Conservation (phyloP, 2,888 invertebrate species). For the Lycophotia porphyrea region DNA sequence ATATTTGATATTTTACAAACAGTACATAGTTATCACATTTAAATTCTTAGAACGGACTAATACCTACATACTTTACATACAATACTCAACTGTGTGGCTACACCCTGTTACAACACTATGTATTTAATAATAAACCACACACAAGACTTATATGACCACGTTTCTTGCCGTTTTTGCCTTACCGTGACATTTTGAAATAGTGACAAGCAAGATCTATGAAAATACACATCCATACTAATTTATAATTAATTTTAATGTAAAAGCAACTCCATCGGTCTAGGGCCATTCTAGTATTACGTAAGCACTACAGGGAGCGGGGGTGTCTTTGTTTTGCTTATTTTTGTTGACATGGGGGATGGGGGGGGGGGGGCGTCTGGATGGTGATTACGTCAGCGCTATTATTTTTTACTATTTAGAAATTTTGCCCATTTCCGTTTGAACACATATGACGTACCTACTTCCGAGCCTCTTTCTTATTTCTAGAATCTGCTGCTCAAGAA, state of each 20-base stretch:
- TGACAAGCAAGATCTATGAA: background rate
- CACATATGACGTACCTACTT: no score
- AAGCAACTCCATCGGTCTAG: background rate
- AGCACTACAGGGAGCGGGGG: no score
- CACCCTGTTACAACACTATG: background rate
- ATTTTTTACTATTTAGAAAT: no score
- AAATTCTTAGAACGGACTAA: background rate
- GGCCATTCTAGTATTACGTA: no score
- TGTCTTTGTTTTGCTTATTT: no score
- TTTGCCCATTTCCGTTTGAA: no score
- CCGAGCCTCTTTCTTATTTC: no score
- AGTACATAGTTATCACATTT: background rate
- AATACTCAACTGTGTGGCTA: background rate
- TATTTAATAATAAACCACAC: slow-evolving; percentile 4
- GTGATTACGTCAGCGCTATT: no score
- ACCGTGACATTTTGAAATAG: slow-evolving; percentile 2
- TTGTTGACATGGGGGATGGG: no score
- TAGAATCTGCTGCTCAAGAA: no score
- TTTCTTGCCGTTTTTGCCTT: slow-evolving; percentile 19
- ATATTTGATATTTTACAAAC: slow-evolving; percentile 17
- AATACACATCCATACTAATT: background rate
- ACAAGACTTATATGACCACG: background rate
- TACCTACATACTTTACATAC: background rate
- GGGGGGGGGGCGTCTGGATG: no score
- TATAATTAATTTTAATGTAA: background rate